phyloP scores from a whole-genome alignment of 2,888 invertebrate genomes.

The Autographa gamma region DNA sequence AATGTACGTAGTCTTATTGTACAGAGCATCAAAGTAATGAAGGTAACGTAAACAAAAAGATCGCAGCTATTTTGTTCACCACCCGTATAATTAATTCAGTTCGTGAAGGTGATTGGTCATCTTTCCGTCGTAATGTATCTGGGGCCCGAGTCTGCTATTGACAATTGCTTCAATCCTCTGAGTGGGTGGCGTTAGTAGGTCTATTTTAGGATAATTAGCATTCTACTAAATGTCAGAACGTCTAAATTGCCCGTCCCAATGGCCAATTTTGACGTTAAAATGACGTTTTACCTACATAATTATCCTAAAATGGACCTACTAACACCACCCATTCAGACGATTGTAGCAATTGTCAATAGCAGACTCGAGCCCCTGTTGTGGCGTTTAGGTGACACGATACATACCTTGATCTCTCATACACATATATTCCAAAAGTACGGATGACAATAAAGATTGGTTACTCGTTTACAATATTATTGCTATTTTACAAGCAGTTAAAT shows the following conservation, averaged over 20 bases:
- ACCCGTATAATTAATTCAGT: constrained; percentile 7
- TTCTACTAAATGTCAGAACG: too few species aligned
- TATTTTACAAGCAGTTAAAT: neutral
- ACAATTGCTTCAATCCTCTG: too few species aligned
- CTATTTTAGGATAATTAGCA: too few species aligned
- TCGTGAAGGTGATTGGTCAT: constrained; percentile 18
- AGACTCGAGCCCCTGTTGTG: too few species aligned
- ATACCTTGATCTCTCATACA: neutral
- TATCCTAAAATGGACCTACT: too few species aligned
- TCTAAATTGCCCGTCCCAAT: too few species aligned
- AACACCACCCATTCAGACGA: too few species aligned
- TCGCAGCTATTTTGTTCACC: neutral
- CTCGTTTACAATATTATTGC: neutral
- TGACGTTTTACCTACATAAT: too few species aligned
- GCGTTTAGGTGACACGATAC: neutral
- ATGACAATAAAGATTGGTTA: neutral
- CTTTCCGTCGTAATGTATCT: constrained; percentile 7
- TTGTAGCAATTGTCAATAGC: too few species aligned
- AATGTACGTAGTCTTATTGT: neutral
- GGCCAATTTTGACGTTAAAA: too few species aligned
- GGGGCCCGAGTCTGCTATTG: too few species aligned
- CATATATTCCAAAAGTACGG: neutral
- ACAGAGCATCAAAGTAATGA: neutral
- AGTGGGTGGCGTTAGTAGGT: too few species aligned
- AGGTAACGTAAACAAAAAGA: constrained; percentile 8